Conservation (phyloP, 2,113 vertebrate genomes). For the Grammatotria lemairii region DNA sequence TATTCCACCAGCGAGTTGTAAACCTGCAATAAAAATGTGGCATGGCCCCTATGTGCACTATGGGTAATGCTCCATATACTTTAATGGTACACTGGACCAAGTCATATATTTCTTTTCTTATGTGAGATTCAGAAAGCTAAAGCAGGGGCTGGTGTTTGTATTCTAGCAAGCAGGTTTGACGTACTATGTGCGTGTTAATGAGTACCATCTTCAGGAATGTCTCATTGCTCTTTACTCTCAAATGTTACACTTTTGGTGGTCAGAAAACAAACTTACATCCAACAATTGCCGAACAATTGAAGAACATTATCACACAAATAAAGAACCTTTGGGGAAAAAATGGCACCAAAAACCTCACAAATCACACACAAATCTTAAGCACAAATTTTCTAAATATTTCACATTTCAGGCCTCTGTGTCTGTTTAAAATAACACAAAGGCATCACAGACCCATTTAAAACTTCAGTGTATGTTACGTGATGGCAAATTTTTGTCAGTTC, state of each 20-base stretch:
- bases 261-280: neutral
- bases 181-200: neutral
- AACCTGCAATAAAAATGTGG: constrained; percentile 66
- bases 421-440: neutral
- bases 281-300: neutral
- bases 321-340: neutral
- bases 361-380: neutral
- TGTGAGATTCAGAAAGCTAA: constrained; percentile 30
- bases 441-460: neutral
- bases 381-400: neutral
- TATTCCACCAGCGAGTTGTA: constrained; percentile 59
- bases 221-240: neutral
- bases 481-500: neutral
- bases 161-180: neutral
- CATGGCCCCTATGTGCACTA: constrained; percentile 52
- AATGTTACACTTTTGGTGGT: neutral
- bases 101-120: constrained; percentile 63
- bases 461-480: neutral
- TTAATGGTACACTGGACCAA: constrained; percentile 63
- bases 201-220: neutral
- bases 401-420: neutral
- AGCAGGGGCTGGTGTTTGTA: neutral
- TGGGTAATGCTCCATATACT: constrained; percentile 72
- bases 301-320: neutral
- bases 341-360: neutral